phyloP scores from a whole-genome alignment of 1,140 invertebrate genomes.

The Copidosoma floridanum region DNA sequence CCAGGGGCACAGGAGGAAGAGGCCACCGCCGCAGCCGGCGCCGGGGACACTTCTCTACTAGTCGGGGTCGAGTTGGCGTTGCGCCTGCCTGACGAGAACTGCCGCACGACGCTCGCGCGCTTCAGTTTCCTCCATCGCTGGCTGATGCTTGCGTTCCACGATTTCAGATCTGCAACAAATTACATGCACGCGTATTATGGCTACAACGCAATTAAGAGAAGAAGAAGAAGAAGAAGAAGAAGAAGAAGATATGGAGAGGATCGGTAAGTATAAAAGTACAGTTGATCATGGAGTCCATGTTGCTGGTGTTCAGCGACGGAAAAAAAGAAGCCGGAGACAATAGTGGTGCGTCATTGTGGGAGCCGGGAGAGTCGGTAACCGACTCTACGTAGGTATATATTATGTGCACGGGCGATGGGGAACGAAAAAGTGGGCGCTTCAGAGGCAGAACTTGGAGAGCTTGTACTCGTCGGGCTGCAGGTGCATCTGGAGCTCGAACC shows the following conservation, averaged over 20 bases:
- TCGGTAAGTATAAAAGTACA: background rate
- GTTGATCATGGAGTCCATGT: background rate
- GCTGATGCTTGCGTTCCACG: constrained; percentile 72
- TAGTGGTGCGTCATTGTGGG: constrained; percentile 4
- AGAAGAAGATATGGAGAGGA: background rate
- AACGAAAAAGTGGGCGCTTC: background rate
- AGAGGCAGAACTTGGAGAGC: constrained; percentile 43
- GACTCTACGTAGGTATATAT: background rate
- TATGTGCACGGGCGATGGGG: no score
- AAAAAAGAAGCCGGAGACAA: background rate
- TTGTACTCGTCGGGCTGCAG: constrained; percentile 42
- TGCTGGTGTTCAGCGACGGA: no score
- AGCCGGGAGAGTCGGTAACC: background rate
- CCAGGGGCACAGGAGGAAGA: background rate
- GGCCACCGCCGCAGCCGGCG: constrained; percentile 41
- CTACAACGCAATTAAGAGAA: no score
- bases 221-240: constrained; percentile 15
- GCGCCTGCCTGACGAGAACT: constrained; percentile 41
- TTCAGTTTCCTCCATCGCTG: constrained; percentile 71
- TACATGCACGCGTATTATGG: background rate
- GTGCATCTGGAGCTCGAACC: constrained; percentile 46
- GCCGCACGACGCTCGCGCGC: constrained; percentile 35
- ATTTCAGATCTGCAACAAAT: constrained; percentile 64
- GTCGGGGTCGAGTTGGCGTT: constrained; percentile 47
- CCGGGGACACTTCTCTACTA: constrained; percentile 51